A percentile compares a stretch with the other conserved stretches of the same genome.
Evolutionary conservation across 2,888 invertebrate genomes (phyloP).

Genomic region (Griposia aprilina): DNA sequence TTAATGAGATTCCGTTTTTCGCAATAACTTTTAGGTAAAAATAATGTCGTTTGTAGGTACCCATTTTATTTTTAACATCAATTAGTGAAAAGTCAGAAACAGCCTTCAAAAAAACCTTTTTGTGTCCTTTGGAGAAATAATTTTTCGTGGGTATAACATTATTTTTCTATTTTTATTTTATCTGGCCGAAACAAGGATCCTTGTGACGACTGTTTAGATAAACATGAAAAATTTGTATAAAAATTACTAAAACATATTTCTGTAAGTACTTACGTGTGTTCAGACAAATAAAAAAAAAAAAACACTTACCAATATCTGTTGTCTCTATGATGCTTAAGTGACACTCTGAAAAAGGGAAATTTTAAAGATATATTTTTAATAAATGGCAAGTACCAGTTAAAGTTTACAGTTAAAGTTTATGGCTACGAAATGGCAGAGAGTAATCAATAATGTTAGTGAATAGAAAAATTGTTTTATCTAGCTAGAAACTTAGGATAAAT

Average conservation of each 20-base stretch:
- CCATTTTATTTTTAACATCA: slow-evolving; percentile 11
- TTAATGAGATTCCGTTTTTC: slow-evolving; percentile 20
- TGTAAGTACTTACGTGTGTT: background rate
- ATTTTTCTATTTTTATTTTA: background rate
- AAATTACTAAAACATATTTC: background rate
- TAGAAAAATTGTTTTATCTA: background rate
- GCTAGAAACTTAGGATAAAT: too few species aligned
- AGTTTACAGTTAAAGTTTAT: too few species aligned
- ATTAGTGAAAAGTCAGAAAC: background rate
- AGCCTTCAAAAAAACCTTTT: background rate
- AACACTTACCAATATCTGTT: slow-evolving; percentile 13
- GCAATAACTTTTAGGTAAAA: background rate
- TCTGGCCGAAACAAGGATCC: background rate
- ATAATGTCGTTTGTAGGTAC: background rate
- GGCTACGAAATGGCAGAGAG: background rate
- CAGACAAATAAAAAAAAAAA: background rate
- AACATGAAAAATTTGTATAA: background rate
- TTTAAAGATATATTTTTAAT: too few species aligned
- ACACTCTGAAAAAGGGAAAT: slow-evolving; percentile 30
- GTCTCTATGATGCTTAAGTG: background rate
- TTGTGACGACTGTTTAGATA: background rate
- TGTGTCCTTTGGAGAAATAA: background rate
- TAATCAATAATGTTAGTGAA: background rate
- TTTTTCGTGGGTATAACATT: background rate
- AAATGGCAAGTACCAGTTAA: background rate